A percentile compares a stretch with the other conserved stretches of the same genome.
These are phyloP conservation scores for Drosophila tristis DNA, from an alignment of 1,140 invertebrate genomes.

Conservation along the genomic window DNA sequence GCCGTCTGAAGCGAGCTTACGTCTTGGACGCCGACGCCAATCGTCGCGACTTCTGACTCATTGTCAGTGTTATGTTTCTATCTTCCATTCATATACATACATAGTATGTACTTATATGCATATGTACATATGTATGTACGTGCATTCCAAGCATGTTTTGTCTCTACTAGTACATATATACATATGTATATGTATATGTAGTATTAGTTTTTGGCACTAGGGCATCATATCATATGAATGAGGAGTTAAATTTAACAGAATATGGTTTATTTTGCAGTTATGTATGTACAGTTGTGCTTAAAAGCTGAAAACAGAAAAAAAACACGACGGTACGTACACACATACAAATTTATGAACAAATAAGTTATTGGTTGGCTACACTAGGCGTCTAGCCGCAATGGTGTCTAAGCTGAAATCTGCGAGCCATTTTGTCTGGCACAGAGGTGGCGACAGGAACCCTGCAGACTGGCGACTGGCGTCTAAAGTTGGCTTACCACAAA, in stretches of 20 bases:
- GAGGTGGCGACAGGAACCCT: conserved; percentile 60
- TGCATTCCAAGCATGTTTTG: too few relatives aligned
- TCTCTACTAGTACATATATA: not conserved
- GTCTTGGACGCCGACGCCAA: conserved; percentile 59
- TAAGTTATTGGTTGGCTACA: conserved; percentile 75
- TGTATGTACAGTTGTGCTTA: too few relatives aligned
- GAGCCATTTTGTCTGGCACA: conserved; percentile 72
- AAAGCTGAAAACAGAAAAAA: not conserved
- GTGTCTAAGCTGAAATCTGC: conserved; percentile 76
- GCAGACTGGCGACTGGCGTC: conserved; percentile 65
- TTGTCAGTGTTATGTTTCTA: conserved; percentile 32
- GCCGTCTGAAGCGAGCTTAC: conserved; percentile 47
- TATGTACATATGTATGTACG: too few relatives aligned
- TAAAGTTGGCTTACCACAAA: conserved; percentile 64
- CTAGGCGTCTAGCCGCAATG: conserved; percentile 74
- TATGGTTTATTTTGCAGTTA: too few relatives aligned
- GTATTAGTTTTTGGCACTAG: too few relatives aligned
- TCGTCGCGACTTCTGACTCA: conserved; percentile 68
- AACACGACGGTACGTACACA: conserved; percentile 32
- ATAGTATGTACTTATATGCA: too few relatives aligned
- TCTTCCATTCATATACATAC: conserved; percentile 20
- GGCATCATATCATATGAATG: too few relatives aligned
- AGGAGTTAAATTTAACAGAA: too few relatives aligned
- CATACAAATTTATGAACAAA: conserved; percentile 36
- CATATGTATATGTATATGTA: conserved; percentile 12